phyloP scores from a whole-genome alignment of 2,113 vertebrate species.

The Ochotona curzoniae region DNA sequence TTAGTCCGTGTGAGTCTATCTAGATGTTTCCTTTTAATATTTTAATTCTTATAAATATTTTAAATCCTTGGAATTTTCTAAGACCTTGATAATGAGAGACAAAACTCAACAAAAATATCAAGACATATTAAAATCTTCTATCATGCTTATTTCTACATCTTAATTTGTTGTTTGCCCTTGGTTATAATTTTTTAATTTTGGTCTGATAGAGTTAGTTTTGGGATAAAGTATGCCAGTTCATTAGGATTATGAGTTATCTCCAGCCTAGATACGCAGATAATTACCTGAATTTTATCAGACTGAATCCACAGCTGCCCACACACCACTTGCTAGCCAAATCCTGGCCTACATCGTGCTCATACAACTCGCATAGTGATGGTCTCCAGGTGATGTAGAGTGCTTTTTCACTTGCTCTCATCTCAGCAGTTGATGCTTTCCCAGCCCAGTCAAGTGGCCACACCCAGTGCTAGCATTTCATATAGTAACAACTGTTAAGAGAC shows the following conservation, averaged over 20 bases:
- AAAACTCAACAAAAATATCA: neutral
- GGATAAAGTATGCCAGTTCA: neutral
- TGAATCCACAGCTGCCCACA: neutral
- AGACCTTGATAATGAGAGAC: neutral
- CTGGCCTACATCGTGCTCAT: neutral
- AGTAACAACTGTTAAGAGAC: neutral
- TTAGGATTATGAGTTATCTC: neutral
- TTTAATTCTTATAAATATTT: neutral
- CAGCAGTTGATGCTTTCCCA: neutral
- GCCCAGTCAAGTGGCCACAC: neutral
- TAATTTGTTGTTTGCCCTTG: neutral
- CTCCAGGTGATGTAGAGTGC: neutral
- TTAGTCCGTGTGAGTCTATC: neutral
- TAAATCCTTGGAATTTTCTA: neutral
- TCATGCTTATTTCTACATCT: slow-evolving; percentile 26
- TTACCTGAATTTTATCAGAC: neutral
- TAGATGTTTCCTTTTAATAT: neutral
- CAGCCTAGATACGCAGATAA: neutral
- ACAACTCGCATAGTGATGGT: neutral
- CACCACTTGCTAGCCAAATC: neutral
- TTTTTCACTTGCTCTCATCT: neutral
- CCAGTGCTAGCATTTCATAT: neutral
- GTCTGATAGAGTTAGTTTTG: neutral
- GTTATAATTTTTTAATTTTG: neutral
- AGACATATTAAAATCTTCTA: neutral